These are phyloP conservation scores for Acanthosepion pharaonis DNA, from an alignment of 2,888 invertebrate genomes.

Conservation along the genomic window DNA sequence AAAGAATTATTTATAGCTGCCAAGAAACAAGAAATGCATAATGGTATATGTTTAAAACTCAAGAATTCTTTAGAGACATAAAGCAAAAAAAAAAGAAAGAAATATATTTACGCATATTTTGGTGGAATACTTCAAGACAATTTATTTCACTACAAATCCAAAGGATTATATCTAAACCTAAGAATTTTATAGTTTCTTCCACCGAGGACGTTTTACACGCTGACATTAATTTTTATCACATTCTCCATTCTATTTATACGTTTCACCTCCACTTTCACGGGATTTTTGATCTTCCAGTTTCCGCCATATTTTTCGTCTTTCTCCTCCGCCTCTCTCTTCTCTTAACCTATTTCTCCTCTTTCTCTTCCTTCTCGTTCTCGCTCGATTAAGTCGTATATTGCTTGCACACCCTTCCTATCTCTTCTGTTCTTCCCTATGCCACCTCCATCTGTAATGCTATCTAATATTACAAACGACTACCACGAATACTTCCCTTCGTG, in stretches of 20 bases:
- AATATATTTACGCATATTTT: neutral
- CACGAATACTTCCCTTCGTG: neutral
- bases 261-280: neutral
- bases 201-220: neutral
- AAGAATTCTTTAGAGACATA: neutral
- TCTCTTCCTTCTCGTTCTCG: neutral
- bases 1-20: neutral
- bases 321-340: neutral
- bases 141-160: neutral
- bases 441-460: neutral
- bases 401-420: neutral
- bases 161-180: neutral
- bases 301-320: neutral
- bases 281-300: neutral
- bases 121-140: neutral
- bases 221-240: neutral
- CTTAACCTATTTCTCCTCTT: neutral
- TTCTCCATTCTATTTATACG: neutral
- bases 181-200: neutral
- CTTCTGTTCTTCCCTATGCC: neutral
- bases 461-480: neutral
- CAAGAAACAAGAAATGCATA: neutral
- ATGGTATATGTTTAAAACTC: neutral
- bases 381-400: neutral
- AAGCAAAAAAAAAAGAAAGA: too few relatives aligned